These are phyloP conservation scores for Babylonia areolata DNA, from an alignment of 1,140 invertebrate genomes.

Conservation along the genomic window DNA sequence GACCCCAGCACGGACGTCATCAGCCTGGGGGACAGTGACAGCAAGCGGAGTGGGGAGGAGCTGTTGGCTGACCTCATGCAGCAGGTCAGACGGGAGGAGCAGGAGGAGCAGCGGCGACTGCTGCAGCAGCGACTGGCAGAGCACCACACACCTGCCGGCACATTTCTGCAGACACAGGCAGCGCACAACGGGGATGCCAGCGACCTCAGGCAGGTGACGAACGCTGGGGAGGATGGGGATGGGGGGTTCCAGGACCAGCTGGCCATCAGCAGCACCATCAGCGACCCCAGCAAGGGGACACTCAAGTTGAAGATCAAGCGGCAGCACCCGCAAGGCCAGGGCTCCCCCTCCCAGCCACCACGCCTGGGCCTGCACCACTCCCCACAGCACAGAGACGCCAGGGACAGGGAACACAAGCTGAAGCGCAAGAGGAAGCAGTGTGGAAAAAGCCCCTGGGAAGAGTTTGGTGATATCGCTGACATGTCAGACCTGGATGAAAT, in stretches of 20 bases:
- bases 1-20: conserved; percentile 52
- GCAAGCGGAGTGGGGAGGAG: conserved; percentile 69
- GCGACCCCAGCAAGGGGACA: conserved; percentile 69
- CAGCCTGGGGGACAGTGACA: conserved; percentile 42
- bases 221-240: conserved; percentile 44
- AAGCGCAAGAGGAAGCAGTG: conserved; percentile 59
- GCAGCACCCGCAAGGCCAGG: conserved; percentile 39
- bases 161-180: no score
- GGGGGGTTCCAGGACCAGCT: conserved; percentile 53
- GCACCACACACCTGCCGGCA: background rate
- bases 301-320: conserved; percentile 74
- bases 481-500: conserved; percentile 55
- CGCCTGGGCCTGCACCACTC: conserved; percentile 24
- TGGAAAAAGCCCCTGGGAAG: conserved; percentile 46
- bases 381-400: conserved; percentile 18
- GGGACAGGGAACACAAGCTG: conserved; percentile 39
- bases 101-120: conserved; percentile 36
- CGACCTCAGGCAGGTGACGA: no score
- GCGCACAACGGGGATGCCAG: background rate
- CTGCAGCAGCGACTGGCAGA: conserved; percentile 8
- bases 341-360: conserved; percentile 37
- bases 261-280: conserved; percentile 67
- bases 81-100: conserved; percentile 43
- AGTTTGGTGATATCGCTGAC: conserved; percentile 50
- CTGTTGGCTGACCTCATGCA: conserved; percentile 69